Evolutionary conservation across 2,113 vertebrate species (phyloP).

Genomic region (Gasterosteus aculeatus): DNA sequence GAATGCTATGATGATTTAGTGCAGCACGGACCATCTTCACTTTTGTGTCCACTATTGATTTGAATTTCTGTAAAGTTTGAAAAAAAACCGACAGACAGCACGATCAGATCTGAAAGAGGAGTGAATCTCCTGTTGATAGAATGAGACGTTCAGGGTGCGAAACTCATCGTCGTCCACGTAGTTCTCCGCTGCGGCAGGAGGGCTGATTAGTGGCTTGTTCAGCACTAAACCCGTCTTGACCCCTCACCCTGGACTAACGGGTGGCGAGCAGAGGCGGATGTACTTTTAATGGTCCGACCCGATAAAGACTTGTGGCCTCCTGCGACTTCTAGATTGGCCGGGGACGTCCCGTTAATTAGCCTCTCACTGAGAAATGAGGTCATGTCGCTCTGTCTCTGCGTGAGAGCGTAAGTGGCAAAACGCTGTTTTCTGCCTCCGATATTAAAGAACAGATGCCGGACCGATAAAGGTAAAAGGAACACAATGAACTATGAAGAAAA

Average conservation of each 20-base stretch:
- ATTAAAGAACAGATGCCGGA: not conserved
- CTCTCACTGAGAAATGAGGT: constrained; percentile 22
- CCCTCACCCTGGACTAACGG: constrained; percentile 13
- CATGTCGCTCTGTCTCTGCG: not conserved
- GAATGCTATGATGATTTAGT: not conserved
- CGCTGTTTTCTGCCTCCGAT: not conserved
- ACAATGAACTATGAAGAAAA: not conserved
- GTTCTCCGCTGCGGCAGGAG: constrained; percentile 13
- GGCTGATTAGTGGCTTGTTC: constrained; percentile 58
- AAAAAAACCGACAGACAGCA: not conserved
- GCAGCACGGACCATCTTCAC: not conserved
- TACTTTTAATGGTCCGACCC: constrained; percentile 37
- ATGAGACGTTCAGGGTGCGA: not conserved
- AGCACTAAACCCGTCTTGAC: constrained; percentile 58
- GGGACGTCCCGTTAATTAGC: constrained; percentile 10
- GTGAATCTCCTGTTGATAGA: not conserved
- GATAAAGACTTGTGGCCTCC: constrained; percentile 9
- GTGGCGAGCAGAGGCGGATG: constrained; percentile 1
- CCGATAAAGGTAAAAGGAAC: not conserved
- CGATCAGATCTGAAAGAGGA: not conserved
- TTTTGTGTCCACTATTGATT: not conserved
- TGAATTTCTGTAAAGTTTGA: not conserved
- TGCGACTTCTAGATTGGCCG: constrained; percentile 17
- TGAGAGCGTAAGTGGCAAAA: not conserved
- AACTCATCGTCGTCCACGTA: constrained; percentile 31